phyloP scores from a whole-genome alignment of 2,113 vertebrate species.

The Tetrax tetrax region DNA sequence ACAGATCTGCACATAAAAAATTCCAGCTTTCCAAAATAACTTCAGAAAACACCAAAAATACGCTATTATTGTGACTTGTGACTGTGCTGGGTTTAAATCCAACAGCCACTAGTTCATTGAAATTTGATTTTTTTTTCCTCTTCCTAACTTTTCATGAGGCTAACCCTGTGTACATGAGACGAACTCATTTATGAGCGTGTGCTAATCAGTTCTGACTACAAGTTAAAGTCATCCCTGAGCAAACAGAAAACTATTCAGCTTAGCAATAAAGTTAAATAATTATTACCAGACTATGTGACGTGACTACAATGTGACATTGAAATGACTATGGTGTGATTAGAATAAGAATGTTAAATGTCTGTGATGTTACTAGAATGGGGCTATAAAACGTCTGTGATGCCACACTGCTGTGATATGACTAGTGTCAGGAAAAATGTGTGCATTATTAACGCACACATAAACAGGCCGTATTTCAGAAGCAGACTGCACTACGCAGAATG shows the following conservation, averaged over 20 bases:
- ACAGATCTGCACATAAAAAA: not conserved
- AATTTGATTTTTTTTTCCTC: not conserved
- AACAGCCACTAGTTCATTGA: not conserved
- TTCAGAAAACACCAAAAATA: not conserved
- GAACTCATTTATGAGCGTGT: constrained; percentile 54
- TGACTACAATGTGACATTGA: constrained; percentile 75
- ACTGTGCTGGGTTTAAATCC: constrained; percentile 37
- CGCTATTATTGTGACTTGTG: constrained; percentile 19
- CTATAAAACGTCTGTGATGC: constrained; percentile 60
- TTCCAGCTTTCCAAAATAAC: not conserved
- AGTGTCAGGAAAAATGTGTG: constrained; percentile 57
- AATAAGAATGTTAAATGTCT: constrained; percentile 63
- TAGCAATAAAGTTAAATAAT: constrained; percentile 77
- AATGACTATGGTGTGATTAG: constrained; percentile 71
- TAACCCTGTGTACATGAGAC: constrained; percentile 49
- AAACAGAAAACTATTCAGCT: constrained; percentile 73
- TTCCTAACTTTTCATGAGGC: not conserved
- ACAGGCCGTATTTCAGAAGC: constrained; percentile 38
- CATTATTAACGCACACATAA: constrained; percentile 70
- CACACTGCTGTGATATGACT: constrained; percentile 56
- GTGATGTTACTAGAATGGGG: constrained; percentile 50
- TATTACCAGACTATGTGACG: constrained; percentile 71
- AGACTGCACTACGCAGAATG: constrained; percentile 40
- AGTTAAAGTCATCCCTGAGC: constrained; percentile 68
- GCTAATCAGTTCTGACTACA: constrained; percentile 62